Conservation (phyloP, 2,888 invertebrate species). For the Hipparchia semele region DNA sequence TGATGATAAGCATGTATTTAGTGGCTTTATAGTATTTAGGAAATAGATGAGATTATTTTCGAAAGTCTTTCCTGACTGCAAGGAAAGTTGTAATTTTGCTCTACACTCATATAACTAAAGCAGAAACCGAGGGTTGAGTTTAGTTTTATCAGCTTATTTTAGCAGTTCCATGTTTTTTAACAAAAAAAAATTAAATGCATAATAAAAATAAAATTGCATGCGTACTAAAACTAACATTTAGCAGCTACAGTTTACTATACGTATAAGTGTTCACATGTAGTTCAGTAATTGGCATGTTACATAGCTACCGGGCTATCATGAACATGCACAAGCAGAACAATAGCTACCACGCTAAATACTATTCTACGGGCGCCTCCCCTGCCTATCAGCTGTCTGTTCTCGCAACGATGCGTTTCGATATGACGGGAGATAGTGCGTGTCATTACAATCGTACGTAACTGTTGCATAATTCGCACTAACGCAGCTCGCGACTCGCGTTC, state of each 20-base stretch:
- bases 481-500: constrained; percentile 55
- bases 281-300: constrained; percentile 10
- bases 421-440: constrained; percentile 74
- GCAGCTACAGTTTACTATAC: background rate
- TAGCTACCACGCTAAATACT: constrained; percentile 19
- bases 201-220: background rate
- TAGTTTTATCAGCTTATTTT: too few species aligned
- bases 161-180: too few species aligned
- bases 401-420: constrained; percentile 70
- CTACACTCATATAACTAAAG: too few species aligned
- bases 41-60: background rate
- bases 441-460: constrained; percentile 61
- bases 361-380: constrained; percentile 42
- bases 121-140: too few species aligned
- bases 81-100: too few species aligned
- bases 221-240: background rate
- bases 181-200: background rate
- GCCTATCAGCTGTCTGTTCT: constrained; percentile 67
- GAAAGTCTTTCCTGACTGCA: background rate
- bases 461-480: constrained; percentile 63
- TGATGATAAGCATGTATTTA: background rate
- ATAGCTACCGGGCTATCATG: constrained; percentile 19
- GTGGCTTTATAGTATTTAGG: background rate
- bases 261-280: background rate
- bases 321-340: constrained; percentile 7